Evolutionary conservation across 2,888 invertebrate genomes (phyloP).

Genomic region (Xanthostigma xanthostigma): DNA sequence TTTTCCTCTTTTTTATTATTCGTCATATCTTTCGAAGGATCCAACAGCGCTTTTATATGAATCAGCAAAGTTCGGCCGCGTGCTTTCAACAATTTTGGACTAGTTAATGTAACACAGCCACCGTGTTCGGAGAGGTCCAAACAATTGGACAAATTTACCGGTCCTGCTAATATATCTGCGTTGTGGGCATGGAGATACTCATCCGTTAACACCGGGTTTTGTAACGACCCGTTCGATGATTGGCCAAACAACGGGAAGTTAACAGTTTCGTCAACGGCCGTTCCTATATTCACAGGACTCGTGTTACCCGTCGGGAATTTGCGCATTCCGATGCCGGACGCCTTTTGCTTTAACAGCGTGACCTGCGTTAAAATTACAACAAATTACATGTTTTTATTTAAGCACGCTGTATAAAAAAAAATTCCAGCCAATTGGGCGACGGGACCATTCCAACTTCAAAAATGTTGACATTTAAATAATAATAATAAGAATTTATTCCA

Average conservation of each 20-base stretch:
- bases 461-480: too few species aligned
- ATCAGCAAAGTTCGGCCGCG: constrained; percentile 65
- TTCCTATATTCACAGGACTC: constrained; percentile 10
- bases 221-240: constrained; percentile 16
- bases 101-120: constrained; percentile 73
- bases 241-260: constrained; percentile 23
- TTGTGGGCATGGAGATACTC: constrained; percentile 77
- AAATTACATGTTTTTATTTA: too few species aligned
- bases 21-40: constrained; percentile 44
- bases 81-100: constrained; percentile 66
- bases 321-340: constrained; percentile 46
- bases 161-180: constrained; percentile 82
- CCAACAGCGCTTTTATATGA: constrained; percentile 58
- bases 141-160: constrained; percentile 64
- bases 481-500: too few species aligned
- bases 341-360: constrained; percentile 50
- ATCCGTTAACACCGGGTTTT: constrained; percentile 60
- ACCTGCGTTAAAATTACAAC: constrained; percentile 17
- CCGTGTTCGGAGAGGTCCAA: constrained; percentile 74
- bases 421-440: too few species aligned
- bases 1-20: too few species aligned
- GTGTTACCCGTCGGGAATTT: constrained; percentile 22
- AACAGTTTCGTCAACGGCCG: constrained; percentile 34
- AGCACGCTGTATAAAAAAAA: too few species aligned
- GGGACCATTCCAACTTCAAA: too few species aligned